phyloP scores from a whole-genome alignment of 2,113 vertebrate species.

The Nansenia antarctica region DNA sequence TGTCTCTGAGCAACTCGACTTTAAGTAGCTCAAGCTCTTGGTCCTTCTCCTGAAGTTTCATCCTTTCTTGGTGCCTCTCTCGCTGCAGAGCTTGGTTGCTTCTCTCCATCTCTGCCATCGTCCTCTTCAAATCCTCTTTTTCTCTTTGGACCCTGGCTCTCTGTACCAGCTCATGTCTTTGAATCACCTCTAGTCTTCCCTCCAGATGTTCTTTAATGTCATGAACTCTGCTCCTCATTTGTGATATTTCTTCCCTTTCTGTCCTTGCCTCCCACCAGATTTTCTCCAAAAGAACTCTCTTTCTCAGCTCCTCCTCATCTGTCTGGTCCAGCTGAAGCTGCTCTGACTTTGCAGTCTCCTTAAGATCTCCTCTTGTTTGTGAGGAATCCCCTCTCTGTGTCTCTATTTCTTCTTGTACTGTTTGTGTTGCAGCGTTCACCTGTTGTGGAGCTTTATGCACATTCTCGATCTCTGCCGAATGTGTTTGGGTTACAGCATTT shows the following conservation, averaged over 20 bases:
- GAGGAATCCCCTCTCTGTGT: neutral
- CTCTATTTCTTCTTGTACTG: neutral
- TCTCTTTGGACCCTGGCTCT: neutral
- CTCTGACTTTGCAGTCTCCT: neutral
- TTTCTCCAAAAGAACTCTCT: neutral
- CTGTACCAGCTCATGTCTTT: slow-evolving; percentile 3
- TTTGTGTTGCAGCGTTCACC: neutral
- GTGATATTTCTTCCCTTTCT: neutral
- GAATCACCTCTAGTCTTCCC: neutral
- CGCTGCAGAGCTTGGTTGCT: neutral
- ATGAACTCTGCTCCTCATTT: neutral
- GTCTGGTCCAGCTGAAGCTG: neutral
- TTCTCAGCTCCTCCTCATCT: neutral
- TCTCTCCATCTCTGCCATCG: neutral
- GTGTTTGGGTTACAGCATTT: neutral
- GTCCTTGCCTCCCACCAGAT: neutral
- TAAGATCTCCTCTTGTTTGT: neutral
- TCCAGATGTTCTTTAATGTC: slow-evolving; percentile 7
- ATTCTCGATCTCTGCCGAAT: neutral
- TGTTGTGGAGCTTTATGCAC: neutral
- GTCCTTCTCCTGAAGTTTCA: neutral
- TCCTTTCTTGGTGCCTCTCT: slow-evolving; percentile 2
- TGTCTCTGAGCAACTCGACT: neutral
- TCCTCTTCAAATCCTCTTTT: neutral
- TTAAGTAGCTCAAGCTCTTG: neutral